Evolutionary conservation across 2,888 invertebrate genomes (phyloP).

Genomic region (Rutpela maculata): DNA sequence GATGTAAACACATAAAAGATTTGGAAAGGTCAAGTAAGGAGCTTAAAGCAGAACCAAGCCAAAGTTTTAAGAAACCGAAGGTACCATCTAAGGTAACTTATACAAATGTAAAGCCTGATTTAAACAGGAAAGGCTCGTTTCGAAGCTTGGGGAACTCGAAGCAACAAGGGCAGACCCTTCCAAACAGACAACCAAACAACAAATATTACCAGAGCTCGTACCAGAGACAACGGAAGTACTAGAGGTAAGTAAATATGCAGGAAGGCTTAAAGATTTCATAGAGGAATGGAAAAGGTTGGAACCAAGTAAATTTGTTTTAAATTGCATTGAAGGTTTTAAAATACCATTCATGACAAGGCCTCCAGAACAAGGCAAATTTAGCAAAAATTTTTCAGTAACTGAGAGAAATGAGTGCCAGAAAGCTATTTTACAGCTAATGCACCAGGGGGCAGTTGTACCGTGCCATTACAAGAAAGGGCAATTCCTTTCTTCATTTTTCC

Average conservation of each 20-base stretch:
- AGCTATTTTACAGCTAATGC: background rate
- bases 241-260: slow-evolving; percentile 22
- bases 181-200: background rate
- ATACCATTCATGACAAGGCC: slow-evolving; percentile 2
- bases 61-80: background rate
- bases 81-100: background rate
- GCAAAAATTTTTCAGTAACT: background rate
- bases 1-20: too few relatives aligned
- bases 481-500: background rate
- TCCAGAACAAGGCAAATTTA: background rate
- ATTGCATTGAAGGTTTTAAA: too few relatives aligned
- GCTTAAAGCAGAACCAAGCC: background rate
- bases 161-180: background rate
- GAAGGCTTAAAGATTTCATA: background rate
- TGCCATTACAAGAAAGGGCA: background rate
- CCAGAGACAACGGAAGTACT: background rate
- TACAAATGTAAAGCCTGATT: background rate
- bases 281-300: slow-evolving; percentile 1
- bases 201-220: background rate
- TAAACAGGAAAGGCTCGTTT: slow-evolving; percentile 3
- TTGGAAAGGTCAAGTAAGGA: too few relatives aligned
- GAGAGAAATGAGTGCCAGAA: background rate
- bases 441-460: slow-evolving; percentile 1
- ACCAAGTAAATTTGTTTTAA: background rate
- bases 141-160: background rate